Conservation (phyloP, 64 coral and sea anemone genomes). For the Exaiptasia diaphana region DNA sequence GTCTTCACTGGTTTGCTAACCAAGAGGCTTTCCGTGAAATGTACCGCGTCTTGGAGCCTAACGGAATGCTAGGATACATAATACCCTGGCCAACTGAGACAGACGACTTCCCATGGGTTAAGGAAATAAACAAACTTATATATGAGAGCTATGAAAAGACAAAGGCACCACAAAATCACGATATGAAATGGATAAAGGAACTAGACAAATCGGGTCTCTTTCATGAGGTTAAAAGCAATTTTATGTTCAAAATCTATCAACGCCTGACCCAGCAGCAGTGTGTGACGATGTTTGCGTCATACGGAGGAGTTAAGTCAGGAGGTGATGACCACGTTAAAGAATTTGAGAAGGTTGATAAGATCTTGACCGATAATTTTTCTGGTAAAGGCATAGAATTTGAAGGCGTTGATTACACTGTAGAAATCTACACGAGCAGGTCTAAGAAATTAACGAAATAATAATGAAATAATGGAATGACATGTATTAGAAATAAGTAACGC, state of each 20-base stretch:
- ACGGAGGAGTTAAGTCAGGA: not conserved
- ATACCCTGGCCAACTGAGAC: not conserved
- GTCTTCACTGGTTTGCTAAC: constrained; percentile 4
- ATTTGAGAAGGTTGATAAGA: not conserved
- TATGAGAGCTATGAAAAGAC: not conserved
- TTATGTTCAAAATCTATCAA: not conserved
- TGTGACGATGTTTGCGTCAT: not conserved
- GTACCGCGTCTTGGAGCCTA: not conserved
- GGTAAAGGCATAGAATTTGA: not conserved
- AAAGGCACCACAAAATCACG: not conserved
- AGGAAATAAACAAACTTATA: not conserved
- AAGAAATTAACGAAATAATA: too few species aligned
- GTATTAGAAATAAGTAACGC: too few species aligned
- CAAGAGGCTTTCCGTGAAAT: constrained; percentile 2
- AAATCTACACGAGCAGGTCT: not conserved
- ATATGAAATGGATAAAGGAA: not conserved
- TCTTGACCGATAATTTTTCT: not conserved
- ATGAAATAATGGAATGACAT: too few species aligned
- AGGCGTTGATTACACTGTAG: not conserved
- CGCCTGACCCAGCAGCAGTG: not conserved
- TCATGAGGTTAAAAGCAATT: not conserved
- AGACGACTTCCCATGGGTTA: not conserved
- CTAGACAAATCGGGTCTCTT: not conserved
- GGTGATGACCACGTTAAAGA: not conserved
- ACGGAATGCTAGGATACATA: not conserved